phyloP scores from a whole-genome alignment of 1,140 invertebrate genomes.

The Temnothorax curvispinosus region DNA sequence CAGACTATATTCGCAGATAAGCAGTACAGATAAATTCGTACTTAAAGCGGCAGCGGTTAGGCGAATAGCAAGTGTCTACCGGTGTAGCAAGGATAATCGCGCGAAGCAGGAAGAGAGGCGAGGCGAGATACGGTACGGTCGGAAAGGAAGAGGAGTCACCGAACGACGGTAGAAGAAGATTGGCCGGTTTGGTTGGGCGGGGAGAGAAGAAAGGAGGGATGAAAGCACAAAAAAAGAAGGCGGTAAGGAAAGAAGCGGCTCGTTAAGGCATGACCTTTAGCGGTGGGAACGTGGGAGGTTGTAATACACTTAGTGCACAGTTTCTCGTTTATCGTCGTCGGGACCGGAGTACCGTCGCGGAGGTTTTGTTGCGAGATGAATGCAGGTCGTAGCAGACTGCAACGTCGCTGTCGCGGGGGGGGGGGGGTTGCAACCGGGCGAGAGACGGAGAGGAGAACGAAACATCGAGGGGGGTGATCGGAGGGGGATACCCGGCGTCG shows the following conservation, averaged over 20 bases:
- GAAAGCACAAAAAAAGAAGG: constrained; percentile 41
- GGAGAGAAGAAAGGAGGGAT: constrained; percentile 18
- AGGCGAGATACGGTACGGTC: constrained; percentile 21
- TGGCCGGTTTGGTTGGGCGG: not conserved
- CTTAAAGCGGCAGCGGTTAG: constrained; percentile 12
- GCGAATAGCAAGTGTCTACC: constrained; percentile 41
- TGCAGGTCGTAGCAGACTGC: constrained; percentile 80
- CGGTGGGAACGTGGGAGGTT: constrained; percentile 82
- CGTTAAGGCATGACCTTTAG: constrained; percentile 84
- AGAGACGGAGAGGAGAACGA: not conserved
- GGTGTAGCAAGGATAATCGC: constrained; percentile 46
- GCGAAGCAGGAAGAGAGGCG: constrained; percentile 44
- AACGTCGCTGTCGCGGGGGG: constrained; percentile 38
- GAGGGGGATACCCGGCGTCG: constrained; percentile 16
- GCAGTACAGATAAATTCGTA: constrained; percentile 23
- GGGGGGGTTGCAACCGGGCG: not conserved
- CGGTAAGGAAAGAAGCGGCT: constrained; percentile 76
- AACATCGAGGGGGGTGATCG: not conserved
- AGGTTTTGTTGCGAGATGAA: constrained; percentile 82
- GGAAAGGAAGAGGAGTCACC: constrained; percentile 3
- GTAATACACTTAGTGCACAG: constrained; percentile 83
- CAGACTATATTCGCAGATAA: constrained; percentile 17
- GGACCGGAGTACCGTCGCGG: constrained; percentile 69
- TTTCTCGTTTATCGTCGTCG: constrained; percentile 80
- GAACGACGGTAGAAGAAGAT: constrained; percentile 18